A percentile compares a stretch with the other conserved stretches of the same genome.
phyloP scores from a whole-genome alignment of 30 jellyfish, hydroid and myxozoan genomes.

The Hydractinia echinata region DNA sequence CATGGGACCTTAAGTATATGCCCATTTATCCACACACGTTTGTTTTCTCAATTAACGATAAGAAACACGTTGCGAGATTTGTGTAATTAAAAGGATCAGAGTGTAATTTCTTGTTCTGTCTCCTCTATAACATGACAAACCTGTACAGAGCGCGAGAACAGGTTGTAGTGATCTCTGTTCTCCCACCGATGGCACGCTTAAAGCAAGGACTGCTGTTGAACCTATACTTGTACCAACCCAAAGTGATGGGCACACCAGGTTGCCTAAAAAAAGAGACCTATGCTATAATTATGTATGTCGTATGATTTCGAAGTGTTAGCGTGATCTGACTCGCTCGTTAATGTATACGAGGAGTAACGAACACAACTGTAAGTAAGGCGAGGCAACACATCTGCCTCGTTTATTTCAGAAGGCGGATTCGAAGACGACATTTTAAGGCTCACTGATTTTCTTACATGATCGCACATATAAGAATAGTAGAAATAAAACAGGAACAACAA shows the following conservation, averaged over 20 bases:
- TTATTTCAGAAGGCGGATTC: too few relatives aligned
- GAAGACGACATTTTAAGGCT: not conserved
- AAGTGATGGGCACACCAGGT: constrained; percentile 68
- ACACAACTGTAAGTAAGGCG: too few relatives aligned
- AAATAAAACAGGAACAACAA: not conserved
- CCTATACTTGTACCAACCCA: constrained; percentile 98
- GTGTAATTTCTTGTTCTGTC: too few relatives aligned
- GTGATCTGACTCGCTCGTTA: too few relatives aligned
- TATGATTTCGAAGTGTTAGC: not conserved
- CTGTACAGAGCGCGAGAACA: constrained; percentile 76
- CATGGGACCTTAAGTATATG: too few relatives aligned
- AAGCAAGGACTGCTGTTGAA: constrained; percentile 60
- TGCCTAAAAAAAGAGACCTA: constrained; percentile 35
- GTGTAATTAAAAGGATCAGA: too few relatives aligned
- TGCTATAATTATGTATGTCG: not conserved
- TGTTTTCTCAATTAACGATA: too few relatives aligned
- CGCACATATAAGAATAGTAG: not conserved
- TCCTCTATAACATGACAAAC: constrained; percentile 17
- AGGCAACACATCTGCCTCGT: too few relatives aligned
- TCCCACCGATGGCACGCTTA: constrained; percentile 88
- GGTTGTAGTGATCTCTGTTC: constrained; percentile 85
- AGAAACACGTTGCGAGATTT: too few relatives aligned
- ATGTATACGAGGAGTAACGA: too few relatives aligned
- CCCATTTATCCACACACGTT: too few relatives aligned
- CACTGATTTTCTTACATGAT: not conserved